Percentiles rank a stretch among this genome's conserved stretches.
Evolutionary conservation across 2,797 vertebrate genomes (phyloP).

Genomic region (Peromyscus eremicus): DNA sequence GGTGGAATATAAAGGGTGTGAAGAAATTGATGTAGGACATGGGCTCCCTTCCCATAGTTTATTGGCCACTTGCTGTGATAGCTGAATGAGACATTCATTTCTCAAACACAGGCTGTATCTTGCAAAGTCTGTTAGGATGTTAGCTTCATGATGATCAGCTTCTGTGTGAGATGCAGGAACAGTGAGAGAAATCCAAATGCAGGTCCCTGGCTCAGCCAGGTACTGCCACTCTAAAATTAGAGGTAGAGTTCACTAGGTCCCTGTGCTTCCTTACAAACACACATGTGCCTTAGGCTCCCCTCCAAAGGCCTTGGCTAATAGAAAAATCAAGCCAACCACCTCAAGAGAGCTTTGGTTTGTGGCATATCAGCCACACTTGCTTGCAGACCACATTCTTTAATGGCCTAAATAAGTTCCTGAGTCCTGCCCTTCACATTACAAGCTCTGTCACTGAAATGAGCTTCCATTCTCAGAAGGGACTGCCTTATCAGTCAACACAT

Average conservation of each 20-base stretch:
- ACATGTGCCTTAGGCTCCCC: not conserved
- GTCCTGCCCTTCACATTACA: not conserved
- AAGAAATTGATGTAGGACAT: not conserved
- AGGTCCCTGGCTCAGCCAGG: not conserved
- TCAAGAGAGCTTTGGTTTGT: not conserved
- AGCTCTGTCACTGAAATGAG: not conserved
- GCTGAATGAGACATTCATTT: conserved; percentile 4
- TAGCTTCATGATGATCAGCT: not conserved
- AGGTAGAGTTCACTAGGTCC: not conserved
- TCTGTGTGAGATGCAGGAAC: not conserved
- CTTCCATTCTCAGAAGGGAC: not conserved
- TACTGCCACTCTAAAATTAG: not conserved
- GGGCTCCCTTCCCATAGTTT: not conserved
- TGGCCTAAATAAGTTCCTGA: not conserved
- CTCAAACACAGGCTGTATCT: not conserved
- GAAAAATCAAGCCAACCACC: not conserved
- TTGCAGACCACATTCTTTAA: not conserved
- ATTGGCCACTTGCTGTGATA: not conserved
- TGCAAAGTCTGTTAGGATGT: conserved; percentile 13
- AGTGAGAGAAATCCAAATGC: not conserved
- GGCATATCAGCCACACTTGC: not conserved
- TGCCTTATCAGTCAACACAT: not conserved
- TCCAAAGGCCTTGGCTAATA: not conserved
- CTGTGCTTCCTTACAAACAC: not conserved
- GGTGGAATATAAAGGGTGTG: not conserved